A percentile compares a stretch with the other conserved stretches of the same genome.
Conservation (phyloP, 1,140 invertebrate species). For the Pogonognathellus flavescens region DNA sequence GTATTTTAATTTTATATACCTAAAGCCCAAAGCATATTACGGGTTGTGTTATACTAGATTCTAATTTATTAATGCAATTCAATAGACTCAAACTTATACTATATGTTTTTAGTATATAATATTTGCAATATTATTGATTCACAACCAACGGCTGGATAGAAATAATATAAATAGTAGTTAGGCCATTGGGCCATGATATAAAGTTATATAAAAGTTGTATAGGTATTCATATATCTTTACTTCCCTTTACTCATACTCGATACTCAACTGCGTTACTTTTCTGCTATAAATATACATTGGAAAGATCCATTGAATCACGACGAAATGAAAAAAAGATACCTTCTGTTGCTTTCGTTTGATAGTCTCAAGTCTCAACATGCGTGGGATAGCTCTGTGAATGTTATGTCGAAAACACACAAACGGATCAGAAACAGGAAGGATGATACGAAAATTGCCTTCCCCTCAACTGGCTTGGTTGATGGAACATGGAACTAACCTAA, state of each 20-base stretch:
- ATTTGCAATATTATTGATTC: too few relatives aligned
- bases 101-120: too few relatives aligned
- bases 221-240: neutral
- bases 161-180: neutral
- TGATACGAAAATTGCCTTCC: conserved; percentile 32
- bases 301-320: neutral
- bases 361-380: too few relatives aligned
- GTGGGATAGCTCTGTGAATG: neutral
- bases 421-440: conserved; percentile 45
- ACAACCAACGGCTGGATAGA: too few relatives aligned
- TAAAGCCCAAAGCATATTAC: too few relatives aligned
- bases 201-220: conserved; percentile 7
- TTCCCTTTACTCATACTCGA: neutral
- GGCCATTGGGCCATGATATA: conserved; percentile 42
- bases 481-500: conserved; percentile 35
- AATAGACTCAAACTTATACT: too few relatives aligned
- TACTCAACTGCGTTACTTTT: neutral
- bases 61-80: too few relatives aligned
- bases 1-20: too few relatives aligned
- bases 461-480: conserved; percentile 7
- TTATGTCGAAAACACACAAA: conserved; percentile 23
- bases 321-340: neutral
- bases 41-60: too few relatives aligned
- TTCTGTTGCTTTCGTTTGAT: neutral
- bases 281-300: neutral